Percentiles rank a stretch among this genome's conserved stretches.
Conservation (phyloP, 37 sponge, comb jelly and placozoan genomes). For the Hexactinellida sp. region DNA sequence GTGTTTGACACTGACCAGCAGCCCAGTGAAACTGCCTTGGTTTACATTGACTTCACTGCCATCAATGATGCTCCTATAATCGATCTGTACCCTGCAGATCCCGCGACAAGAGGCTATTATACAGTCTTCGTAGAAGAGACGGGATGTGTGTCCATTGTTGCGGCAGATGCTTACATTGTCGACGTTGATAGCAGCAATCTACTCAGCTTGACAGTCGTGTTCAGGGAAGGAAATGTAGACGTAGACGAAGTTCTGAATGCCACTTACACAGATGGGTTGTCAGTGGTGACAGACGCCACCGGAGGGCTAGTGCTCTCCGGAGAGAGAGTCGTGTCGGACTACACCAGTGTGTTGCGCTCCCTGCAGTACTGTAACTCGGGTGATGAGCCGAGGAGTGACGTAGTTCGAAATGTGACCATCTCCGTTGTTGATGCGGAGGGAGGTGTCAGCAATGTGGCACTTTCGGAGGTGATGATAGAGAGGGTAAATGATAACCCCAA, state of each 20-base stretch:
- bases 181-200: not conserved
- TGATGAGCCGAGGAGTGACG: not conserved
- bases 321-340: not conserved
- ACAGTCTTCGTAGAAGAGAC: not conserved
- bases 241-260: not conserved
- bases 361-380: not conserved
- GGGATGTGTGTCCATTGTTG: not conserved
- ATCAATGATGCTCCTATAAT: not conserved
- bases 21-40: not conserved
- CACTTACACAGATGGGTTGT: not conserved
- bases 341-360: not conserved
- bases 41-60: not conserved
- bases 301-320: not conserved
- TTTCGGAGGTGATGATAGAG: not conserved
- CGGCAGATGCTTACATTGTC: not conserved
- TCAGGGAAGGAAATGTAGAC: not conserved
- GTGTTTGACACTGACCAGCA: not conserved
- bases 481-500: not conserved
- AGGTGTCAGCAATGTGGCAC: not conserved
- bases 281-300: not conserved
- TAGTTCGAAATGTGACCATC: not conserved
- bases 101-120: not conserved
- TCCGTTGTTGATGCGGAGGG: not conserved
- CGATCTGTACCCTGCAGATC: not conserved
- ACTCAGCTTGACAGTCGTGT: not conserved